phyloP scores from a whole-genome alignment of 2,113 vertebrate genomes.

The Chlorocebus sabaeus region DNA sequence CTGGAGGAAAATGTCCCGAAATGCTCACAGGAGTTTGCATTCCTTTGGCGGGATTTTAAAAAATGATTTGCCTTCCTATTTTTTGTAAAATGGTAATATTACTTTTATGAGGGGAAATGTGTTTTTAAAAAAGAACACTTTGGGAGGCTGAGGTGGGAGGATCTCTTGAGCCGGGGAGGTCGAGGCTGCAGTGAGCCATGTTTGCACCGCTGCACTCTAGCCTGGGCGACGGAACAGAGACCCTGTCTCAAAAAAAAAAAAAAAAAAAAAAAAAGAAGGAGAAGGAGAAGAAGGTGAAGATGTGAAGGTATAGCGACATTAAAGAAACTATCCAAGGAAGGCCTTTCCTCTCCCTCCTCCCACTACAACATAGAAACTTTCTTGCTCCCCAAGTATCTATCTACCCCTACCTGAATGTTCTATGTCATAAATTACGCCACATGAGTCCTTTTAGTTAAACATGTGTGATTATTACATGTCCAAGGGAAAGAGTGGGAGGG shows the following conservation, averaged over 20 bases:
- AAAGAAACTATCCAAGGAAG: background rate
- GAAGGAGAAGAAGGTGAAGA: background rate
- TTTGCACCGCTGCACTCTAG: background rate
- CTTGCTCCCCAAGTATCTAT: background rate
- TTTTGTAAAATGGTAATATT: background rate
- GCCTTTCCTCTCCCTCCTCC: background rate
- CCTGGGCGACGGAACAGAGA: background rate
- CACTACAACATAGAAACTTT: background rate
- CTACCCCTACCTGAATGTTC: background rate
- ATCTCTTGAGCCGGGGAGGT: no score
- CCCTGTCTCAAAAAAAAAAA: background rate
- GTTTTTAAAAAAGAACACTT: background rate
- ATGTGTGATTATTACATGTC: background rate
- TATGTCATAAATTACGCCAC: background rate
- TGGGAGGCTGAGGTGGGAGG: no score
- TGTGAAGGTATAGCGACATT: background rate
- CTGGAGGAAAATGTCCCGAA: background rate
- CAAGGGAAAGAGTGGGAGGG: background rate
- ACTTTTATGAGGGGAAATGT: background rate
- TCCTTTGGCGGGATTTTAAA: background rate
- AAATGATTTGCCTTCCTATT: background rate
- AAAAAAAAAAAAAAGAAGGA: background rate
- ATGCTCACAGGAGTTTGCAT: background rate
- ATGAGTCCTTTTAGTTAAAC: conserved; percentile 2
- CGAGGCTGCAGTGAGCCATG: no score